These are phyloP conservation scores for Sphaerodactylus townsendi DNA, from an alignment of 2,113 vertebrate genomes.

Conservation along the genomic window DNA sequence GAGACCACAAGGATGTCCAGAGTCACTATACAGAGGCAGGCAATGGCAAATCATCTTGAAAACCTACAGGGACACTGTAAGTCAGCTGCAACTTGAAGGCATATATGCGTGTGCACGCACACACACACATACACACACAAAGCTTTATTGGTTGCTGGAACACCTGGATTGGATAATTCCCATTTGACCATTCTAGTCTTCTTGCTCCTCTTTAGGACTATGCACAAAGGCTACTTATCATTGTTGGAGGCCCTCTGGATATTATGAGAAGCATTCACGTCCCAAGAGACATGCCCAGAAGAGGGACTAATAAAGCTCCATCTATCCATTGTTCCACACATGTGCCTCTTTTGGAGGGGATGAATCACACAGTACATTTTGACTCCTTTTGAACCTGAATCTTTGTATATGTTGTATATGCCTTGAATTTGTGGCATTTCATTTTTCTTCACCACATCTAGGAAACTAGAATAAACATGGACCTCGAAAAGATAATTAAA, in stretches of 20 bases:
- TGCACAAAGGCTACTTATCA: no score
- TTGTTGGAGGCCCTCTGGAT: neutral
- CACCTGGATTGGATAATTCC: no score
- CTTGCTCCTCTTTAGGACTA: no score
- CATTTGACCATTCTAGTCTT: no score
- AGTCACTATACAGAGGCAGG: no score
- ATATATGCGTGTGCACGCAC: no score
- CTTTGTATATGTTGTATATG: neutral
- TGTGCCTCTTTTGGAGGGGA: neutral
- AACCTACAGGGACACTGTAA: no score
- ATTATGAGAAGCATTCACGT: neutral
- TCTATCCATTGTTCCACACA: neutral
- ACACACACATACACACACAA: no score
- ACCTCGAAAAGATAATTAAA: constrained; percentile 1
- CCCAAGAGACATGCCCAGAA: neutral
- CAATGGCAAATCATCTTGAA: no score
- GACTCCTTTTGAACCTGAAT: neutral
- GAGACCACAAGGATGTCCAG: no score
- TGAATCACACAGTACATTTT: neutral
- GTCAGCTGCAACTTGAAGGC: no score
- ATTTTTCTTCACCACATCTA: neutral
- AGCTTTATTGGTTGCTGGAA: no score
- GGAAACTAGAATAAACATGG: neutral
- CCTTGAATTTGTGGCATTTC: accelerated
- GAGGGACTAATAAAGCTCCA: neutral